phyloP scores from a whole-genome alignment of 2,888 invertebrate species.

The Siphlonurus alternatus region DNA sequence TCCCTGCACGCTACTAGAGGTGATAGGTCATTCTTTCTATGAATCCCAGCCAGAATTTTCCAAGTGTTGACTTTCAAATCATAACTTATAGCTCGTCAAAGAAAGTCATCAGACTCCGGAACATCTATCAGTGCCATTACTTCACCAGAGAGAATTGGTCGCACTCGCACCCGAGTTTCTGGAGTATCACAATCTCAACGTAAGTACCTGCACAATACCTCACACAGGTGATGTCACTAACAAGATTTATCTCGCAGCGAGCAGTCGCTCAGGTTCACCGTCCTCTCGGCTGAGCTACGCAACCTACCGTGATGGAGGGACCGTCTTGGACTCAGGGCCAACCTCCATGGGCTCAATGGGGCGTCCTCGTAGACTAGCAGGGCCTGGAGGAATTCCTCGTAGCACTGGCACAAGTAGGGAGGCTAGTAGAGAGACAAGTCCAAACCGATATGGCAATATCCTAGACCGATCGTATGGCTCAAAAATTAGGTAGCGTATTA shows the following conservation, averaged over 20 bases:
- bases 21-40: no score
- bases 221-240: background rate
- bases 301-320: constrained; percentile 36
- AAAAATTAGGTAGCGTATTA: constrained; percentile 20
- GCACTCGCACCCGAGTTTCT: constrained; percentile 44
- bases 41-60: no score
- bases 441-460: constrained; percentile 19
- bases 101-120: constrained; percentile 13
- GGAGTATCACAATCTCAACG: constrained; percentile 87
- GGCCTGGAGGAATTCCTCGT: constrained; percentile 15
- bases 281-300: constrained; percentile 66
- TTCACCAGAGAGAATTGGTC: constrained; percentile 41
- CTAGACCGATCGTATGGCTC: constrained; percentile 17
- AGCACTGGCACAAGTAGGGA: constrained; percentile 16
- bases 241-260: constrained; percentile 40
- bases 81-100: constrained; percentile 18
- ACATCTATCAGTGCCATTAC: constrained; percentile 27
- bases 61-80: no score
- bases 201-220: constrained; percentile 32
- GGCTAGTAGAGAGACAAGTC: constrained; percentile 28
- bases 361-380: constrained; percentile 12
- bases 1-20: no score
- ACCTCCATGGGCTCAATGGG: constrained; percentile 6
- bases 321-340: constrained; percentile 4
- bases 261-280: constrained; percentile 85